A percentile compares a stretch with the other conserved stretches of the same genome.
Evolutionary conservation across 1,140 invertebrate genomes (phyloP).

Genomic region (Macrobrachium nipponense): DNA sequence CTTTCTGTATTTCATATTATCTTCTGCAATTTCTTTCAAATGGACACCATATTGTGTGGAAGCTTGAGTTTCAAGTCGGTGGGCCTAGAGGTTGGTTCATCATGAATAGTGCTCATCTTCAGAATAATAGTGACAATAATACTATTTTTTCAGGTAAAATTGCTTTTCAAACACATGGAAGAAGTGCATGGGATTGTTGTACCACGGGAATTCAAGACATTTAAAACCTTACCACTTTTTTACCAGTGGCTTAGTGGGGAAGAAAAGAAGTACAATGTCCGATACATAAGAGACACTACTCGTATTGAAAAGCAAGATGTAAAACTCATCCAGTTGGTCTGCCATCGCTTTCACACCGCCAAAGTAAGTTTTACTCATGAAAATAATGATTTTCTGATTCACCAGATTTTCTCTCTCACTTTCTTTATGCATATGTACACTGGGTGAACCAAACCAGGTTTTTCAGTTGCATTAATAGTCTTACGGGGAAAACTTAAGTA

Average conservation of each 20-base stretch:
- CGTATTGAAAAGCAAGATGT: slow-evolving; percentile 59
- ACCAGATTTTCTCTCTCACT: no score
- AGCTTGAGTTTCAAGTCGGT: no score
- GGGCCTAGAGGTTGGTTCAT: no score
- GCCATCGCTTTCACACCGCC: slow-evolving; percentile 55
- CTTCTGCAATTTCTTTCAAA: background rate
- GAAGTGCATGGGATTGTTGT: slow-evolving; percentile 55
- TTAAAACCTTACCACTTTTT: slow-evolving; percentile 40
- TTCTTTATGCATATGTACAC: no score
- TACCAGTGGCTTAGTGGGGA: slow-evolving; percentile 56
- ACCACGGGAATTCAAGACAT: slow-evolving; percentile 50
- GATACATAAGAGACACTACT: slow-evolving; percentile 58
- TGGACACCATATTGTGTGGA: no score
- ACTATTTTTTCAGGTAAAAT: slow-evolving; percentile 34
- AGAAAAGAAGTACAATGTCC: slow-evolving; percentile 55
- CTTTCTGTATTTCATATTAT: slow-evolving; percentile 5
- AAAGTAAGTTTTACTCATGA: slow-evolving; percentile 35
- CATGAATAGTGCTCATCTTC: no score
- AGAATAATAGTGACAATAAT: no score
- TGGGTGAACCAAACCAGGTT: no score
- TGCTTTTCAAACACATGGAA: slow-evolving; percentile 59
- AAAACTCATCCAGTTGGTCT: slow-evolving; percentile 62
- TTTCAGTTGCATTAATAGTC: no score
- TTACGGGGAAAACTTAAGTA: no score
- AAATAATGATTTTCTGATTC: background rate